A percentile compares a stretch with the other conserved stretches of the same genome.
These are phyloP conservation scores for Penelope pileata DNA, from an alignment of 2,113 vertebrate species.

Conservation along the genomic window DNA sequence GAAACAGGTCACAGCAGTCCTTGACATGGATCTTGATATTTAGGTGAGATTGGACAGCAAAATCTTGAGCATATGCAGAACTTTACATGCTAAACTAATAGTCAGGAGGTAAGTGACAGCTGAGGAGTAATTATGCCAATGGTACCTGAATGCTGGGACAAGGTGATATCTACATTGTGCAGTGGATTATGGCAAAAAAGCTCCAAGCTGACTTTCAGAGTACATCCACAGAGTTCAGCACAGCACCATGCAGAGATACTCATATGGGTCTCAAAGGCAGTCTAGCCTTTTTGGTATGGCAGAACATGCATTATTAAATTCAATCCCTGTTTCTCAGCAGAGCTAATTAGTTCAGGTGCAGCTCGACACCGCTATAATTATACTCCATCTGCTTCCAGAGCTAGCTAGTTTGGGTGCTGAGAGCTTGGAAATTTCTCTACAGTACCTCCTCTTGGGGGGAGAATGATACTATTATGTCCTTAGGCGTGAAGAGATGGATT, in stretches of 20 bases:
- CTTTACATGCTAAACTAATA: slow-evolving; percentile 64
- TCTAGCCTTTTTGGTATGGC: slow-evolving; percentile 53
- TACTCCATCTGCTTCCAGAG: slow-evolving; percentile 69
- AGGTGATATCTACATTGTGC: slow-evolving; percentile 43
- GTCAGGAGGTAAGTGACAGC: slow-evolving; percentile 51
- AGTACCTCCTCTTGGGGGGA: slow-evolving; percentile 32
- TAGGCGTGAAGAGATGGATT: slow-evolving; percentile 52
- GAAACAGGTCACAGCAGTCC: background rate
- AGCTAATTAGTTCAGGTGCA: slow-evolving; percentile 74
- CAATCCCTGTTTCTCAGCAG: slow-evolving; percentile 73
- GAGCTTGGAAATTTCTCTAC: slow-evolving; percentile 65
- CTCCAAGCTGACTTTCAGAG: slow-evolving; percentile 62
- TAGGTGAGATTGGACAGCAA: background rate
- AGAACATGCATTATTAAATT: slow-evolving; percentile 74
- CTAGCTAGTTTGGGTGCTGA: slow-evolving; percentile 66
- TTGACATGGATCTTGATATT: slow-evolving; percentile 12
- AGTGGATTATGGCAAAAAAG: slow-evolving; percentile 29
- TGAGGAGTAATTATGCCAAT: slow-evolving; percentile 59
- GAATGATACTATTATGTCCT: slow-evolving; percentile 43
- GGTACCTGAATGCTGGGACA: slow-evolving; percentile 36
- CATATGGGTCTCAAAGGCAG: slow-evolving; percentile 46
- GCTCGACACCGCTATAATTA: slow-evolving; percentile 67
- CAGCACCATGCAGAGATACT: slow-evolving; percentile 55
- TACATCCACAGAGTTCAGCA: slow-evolving; percentile 49
- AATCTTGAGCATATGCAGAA: slow-evolving; percentile 47